A percentile compares a stretch with the other conserved stretches of the same genome.
Conservation (phyloP, 64 coral and sea anemone species). For the Montipora cactus region DNA sequence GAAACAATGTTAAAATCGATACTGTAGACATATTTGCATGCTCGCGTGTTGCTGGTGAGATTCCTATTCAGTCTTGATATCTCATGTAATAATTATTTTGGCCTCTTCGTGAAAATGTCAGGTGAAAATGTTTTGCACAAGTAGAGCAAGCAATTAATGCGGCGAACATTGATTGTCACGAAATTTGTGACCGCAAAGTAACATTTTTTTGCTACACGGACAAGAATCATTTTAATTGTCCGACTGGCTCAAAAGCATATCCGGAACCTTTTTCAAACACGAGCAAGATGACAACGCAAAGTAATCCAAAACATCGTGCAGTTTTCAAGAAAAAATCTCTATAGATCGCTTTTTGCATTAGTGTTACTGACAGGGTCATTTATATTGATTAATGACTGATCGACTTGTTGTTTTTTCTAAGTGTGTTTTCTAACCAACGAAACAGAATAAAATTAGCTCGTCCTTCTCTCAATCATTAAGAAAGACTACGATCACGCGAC, state of each 20-base stretch:
- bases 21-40: neutral
- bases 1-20: neutral
- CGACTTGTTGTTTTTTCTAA: neutral
- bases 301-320: neutral
- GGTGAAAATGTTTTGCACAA: neutral
- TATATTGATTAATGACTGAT: neutral
- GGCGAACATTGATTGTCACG: neutral
- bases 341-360: no score
- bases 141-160: slow-evolving; percentile 8
- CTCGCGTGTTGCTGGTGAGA: neutral
- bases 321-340: neutral
- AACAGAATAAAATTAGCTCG: neutral
- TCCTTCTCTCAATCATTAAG: neutral
- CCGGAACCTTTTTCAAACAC: neutral
- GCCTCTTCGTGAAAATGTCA: neutral
- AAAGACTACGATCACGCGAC: neutral
- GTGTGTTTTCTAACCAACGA: slow-evolving; percentile 5
- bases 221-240: neutral
- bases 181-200: neutral
- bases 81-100: neutral
- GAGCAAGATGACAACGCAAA: no score
- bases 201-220: neutral
- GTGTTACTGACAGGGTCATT: neutral
- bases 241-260: neutral
- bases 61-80: neutral